Evolutionary conservation across 35 echinoderm and acorn worm genomes (phyloP).

Genomic region (Heliocidaris tuberculata): DNA sequence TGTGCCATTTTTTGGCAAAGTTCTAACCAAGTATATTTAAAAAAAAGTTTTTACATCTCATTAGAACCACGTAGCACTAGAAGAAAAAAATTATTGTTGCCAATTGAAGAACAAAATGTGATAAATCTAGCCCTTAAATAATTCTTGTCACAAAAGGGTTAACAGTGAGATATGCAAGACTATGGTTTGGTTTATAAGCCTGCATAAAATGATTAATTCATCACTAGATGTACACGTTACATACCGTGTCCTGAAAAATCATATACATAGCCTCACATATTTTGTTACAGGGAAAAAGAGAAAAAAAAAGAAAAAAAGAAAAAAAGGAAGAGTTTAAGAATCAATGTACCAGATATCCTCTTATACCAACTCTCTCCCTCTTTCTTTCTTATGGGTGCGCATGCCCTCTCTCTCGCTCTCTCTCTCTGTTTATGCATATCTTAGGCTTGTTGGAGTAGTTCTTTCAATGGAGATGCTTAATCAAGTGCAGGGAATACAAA

Average conservation of each 20-base stretch:
- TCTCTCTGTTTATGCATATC: neutral
- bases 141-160: neutral
- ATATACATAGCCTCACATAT: neutral
- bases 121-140: no score
- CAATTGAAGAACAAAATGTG: no score
- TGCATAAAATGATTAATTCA: no score
- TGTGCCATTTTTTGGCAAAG: no score
- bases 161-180: neutral
- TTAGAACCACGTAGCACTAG: no score
- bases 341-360: neutral
- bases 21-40: no score
- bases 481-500: neutral
- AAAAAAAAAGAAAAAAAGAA: neutral
- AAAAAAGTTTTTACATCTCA: no score
- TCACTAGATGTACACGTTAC: no score
- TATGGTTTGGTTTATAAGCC: neutral
- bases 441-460: neutral
- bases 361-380: neutral
- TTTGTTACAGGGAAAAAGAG: neutral
- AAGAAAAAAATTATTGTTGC: no score
- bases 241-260: neutral
- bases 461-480: neutral
- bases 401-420: neutral
- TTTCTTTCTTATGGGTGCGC: neutral
- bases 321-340: neutral